Base-by-base conservation (phyloP, 2,888 invertebrate species). In the Galerucella nymphaeae region DNA sequence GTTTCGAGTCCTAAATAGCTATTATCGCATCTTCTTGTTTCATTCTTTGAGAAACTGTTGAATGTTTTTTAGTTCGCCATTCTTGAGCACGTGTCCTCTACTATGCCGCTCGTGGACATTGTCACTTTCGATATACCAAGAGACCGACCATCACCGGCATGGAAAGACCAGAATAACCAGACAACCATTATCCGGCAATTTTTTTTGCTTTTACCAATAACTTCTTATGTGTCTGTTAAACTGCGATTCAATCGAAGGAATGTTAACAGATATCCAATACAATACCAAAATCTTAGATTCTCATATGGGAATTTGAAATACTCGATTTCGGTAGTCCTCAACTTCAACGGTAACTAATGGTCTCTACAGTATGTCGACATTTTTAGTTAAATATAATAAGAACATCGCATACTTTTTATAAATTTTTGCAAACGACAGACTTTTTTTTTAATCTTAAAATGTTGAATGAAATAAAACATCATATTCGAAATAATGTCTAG, bases 131-230 rank as follows among this genome's bases (percentile, higher is more conserved):
- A 80, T 79, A 80, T 79, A 77, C 73, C 76, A 71, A 57, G 70
- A 66, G 74, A 73, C 30, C 61, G 41, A 59, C 59, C 30, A 59
- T 30, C 59, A 59, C 68, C 78, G 75, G 79, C 77, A 78, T 76
- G 78, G 75, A 76, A 68, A 73, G 77, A 75, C 81, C 81, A 77
- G 79, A 80, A 82, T 82, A 81, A 81, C 82, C 82, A 80, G 81
- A 81, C 83, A 83, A 80, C 80, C 82, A 82, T 83, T 83, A 82
- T 82, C 80, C 76, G 80, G 78, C 79, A 80, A 81, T 82, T 83
- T 82, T 82, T 82, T 62, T 42, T 62, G 41, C 79, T 77, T 55
- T 79, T 75, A 79, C 82, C 81, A 82, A 82, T 82, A 81, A 81
- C 81, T 83, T 83, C 82, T 83, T 83, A 82, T 82, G 76, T 80